Evolutionary conservation across 1,140 invertebrate species (phyloP), one percentile per base, ranked within the genome.

Genomic region (Thaumetopoea pityocampa): DNA sequence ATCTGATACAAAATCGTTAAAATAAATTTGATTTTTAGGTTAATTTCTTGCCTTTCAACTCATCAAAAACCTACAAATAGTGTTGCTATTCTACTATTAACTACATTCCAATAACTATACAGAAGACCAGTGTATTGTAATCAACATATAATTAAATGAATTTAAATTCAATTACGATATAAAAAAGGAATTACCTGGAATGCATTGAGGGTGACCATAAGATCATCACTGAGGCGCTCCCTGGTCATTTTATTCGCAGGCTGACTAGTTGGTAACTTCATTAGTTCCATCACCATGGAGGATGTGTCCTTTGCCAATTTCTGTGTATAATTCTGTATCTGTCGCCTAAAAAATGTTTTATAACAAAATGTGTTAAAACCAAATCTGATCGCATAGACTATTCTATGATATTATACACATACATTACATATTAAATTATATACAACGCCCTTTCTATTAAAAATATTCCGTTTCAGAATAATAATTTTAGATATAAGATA

Each of bases 281-380:
- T 88, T 36, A 98, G 78, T 40, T 94, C 91, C 85, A 96, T 96
- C 27, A 98, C 86, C 71, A 94, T 90, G 29, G 90, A 88, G 68
- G 91, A 96, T 5, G 97, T 99, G 71, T 98, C 96, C 76, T 97
- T 97, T 0, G 95, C 96, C 52, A 99, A 79, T 58, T 97, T 95
- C 67, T 98, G 94, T 1, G 97, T 99, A 69, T 98, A 98, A 73
- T 97, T 95, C 72, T 96, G 95, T 60, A 98, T 93, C 73, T 97
- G 92, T 85, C 97, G 95, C 26, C 96, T 98, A 29, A 28, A 53
- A 20, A 43, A 10, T 44, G 32, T 22, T 28, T 8, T 18, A 10
- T 49, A 47, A 18, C 22, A n/a, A 34, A 7, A 44, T 49, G 16
- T 40, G n/a, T n/a, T n/a, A n/a, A n/a, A n/a, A n/a, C n/a, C 12